Conservation (phyloP, 1,140 invertebrate genomes). For the Protaetia brevitarsis region DNA sequence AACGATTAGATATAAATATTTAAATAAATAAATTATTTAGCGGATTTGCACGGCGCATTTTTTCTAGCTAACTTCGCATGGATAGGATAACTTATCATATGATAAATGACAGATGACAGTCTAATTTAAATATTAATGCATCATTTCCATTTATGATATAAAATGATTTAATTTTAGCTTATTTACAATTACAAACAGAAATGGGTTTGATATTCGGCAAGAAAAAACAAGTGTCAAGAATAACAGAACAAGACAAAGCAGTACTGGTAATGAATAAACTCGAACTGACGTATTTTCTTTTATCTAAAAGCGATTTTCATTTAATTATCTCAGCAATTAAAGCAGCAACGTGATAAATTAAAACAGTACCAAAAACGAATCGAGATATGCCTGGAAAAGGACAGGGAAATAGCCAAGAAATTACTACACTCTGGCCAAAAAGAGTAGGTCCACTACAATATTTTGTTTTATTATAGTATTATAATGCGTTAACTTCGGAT, state of each 20-base stretch:
- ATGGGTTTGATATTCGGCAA: slow-evolving; percentile 87
- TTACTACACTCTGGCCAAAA: slow-evolving; percentile 82
- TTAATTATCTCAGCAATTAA: slow-evolving; percentile 72
- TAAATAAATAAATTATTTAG: too few species aligned
- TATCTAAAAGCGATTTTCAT: too few species aligned
- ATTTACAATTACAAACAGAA: slow-evolving; percentile 34
- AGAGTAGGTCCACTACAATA: slow-evolving; percentile 73
- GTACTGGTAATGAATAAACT: slow-evolving; percentile 85
- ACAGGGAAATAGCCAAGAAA: slow-evolving; percentile 80
- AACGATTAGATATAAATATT: too few species aligned
- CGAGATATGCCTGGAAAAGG: slow-evolving; percentile 76
- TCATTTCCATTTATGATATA: too few species aligned
- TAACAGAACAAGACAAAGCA: slow-evolving; percentile 91
- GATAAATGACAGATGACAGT: too few species aligned
- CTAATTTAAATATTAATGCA: too few species aligned
- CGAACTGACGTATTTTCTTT: too few species aligned
- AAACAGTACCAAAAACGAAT: slow-evolving; percentile 93
- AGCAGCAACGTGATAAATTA: slow-evolving; percentile 93
- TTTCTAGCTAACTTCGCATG: too few species aligned
- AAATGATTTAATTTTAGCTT: not conserved
- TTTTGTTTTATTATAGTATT: too few species aligned
- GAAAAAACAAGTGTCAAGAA: slow-evolving; percentile 73
- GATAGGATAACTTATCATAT: too few species aligned
- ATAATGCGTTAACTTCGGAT: too few species aligned
- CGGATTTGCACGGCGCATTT: too few species aligned